These are phyloP conservation scores for Argopecten irradians DNA, from an alignment of 1,140 invertebrate genomes.

Conservation along the genomic window DNA sequence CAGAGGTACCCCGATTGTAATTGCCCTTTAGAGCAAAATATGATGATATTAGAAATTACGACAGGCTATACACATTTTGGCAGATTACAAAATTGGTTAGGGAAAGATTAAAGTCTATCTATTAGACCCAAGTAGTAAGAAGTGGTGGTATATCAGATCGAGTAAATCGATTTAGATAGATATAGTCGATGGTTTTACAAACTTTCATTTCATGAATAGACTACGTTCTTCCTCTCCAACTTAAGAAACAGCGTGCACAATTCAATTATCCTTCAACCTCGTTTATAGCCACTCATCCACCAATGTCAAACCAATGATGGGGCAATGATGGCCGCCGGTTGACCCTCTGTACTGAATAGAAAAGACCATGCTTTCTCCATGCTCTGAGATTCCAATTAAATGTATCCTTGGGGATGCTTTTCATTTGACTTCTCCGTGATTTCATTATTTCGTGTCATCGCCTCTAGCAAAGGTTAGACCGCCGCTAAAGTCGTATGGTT, in stretches of 20 bases:
- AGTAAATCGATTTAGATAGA: background rate
- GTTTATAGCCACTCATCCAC: background rate
- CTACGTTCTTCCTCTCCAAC: background rate
- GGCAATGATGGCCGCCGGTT: background rate
- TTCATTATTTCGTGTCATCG: conserved; percentile 12
- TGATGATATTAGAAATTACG: background rate
- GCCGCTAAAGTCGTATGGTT: background rate
- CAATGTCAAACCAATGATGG: conserved; percentile 4
- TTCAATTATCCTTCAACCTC: background rate
- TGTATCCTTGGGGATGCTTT: background rate
- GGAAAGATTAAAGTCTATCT: background rate
- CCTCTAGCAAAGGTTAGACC: background rate
- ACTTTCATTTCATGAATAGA: background rate
- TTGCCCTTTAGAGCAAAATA: background rate
- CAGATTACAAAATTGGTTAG: background rate
- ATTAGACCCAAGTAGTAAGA: background rate
- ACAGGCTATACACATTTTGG: background rate
- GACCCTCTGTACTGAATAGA: background rate
- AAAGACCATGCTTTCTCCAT: background rate
- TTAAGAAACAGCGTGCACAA: background rate
- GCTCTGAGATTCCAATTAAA: background rate
- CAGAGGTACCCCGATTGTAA: background rate
- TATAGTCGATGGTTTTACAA: background rate
- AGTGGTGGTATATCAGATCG: background rate
- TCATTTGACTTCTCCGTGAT: background rate